A percentile compares a stretch with the other conserved stretches of the same genome.
These are phyloP conservation scores for Teleiodes luculella DNA, from an alignment of 2,888 invertebrate species.

Conservation along the genomic window DNA sequence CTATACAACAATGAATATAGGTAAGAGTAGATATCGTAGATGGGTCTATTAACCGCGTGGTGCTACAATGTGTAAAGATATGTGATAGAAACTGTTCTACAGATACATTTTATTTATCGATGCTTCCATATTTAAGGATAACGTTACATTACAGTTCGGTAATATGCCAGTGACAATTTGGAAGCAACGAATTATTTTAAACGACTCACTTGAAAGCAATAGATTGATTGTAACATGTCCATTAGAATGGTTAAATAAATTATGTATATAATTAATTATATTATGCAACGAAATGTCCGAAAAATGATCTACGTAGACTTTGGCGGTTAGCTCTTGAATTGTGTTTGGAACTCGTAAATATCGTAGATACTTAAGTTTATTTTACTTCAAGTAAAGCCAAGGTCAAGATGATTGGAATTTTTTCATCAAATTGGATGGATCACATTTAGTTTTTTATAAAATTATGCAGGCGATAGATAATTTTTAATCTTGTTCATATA, in stretches of 20 bases:
- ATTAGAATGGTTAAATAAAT: neutral
- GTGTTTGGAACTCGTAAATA: no score
- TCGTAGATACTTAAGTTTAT: neutral
- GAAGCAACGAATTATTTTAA: conserved; percentile 56
- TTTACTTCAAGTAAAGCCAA: neutral
- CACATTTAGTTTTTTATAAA: conserved; percentile 17
- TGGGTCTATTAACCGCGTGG: conserved; percentile 78
- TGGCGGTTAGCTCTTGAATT: neutral
- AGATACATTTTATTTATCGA: conserved; percentile 77
- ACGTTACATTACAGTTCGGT: conserved; percentile 54
- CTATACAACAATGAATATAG: conserved; percentile 73
- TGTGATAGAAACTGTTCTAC: conserved; percentile 77
- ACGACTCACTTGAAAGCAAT: conserved; percentile 38
- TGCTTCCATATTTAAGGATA: conserved; percentile 71
- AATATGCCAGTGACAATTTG: conserved; percentile 64
- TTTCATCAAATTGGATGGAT: neutral
- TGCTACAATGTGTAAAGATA: conserved; percentile 77
- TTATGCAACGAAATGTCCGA: neutral
- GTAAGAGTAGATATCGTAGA: conserved; percentile 72
- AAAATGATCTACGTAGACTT: neutral
- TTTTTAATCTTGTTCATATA: neutral
- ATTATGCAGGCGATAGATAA: neutral
- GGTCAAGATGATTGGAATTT: neutral
- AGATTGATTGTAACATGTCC: conserved; percentile 10
- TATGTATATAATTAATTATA: conserved; percentile 16